phyloP scores from a whole-genome alignment of 1,140 invertebrate species.

The Odontomachus brunneus region DNA sequence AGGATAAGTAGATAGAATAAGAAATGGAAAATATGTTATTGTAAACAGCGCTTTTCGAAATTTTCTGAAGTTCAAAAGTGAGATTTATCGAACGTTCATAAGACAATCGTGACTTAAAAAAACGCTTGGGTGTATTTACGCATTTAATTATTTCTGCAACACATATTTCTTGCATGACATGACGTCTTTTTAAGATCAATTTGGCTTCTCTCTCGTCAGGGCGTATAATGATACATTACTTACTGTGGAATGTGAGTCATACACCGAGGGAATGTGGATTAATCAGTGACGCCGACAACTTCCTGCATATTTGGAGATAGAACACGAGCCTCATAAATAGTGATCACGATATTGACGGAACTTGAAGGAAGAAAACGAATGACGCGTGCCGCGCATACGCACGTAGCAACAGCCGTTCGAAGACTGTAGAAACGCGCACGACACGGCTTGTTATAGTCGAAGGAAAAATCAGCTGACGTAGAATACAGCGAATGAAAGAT shows the following conservation, averaged over 20 bases:
- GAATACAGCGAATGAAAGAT: background rate
- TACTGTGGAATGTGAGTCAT: slow-evolving; percentile 39
- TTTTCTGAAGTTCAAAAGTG: too few species aligned
- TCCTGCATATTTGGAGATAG: slow-evolving; percentile 19
- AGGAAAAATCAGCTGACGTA: slow-evolving; percentile 45
- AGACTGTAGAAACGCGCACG: slow-evolving; percentile 57
- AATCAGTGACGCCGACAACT: background rate
- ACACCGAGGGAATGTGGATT: slow-evolving; percentile 15
- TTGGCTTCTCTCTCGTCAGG: background rate
- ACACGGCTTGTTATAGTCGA: slow-evolving; percentile 30
- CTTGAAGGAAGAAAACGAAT: background rate
- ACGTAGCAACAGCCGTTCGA: slow-evolving; percentile 37
- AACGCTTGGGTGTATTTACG: background rate
- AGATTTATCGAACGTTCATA: too few species aligned
- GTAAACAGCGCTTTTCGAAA: too few species aligned
- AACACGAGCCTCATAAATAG: background rate
- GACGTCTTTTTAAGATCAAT: slow-evolving; percentile 7
- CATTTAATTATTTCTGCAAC: background rate
- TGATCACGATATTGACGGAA: background rate
- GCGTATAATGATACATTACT: slow-evolving; percentile 8
- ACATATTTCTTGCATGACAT: background rate
- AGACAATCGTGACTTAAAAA: too few species aligned
- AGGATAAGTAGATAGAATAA: too few species aligned
- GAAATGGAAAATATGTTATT: too few species aligned
- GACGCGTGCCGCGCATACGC: slow-evolving; percentile 35